Conservation (phyloP, 2,888 invertebrate genomes). For the Caenorhabditis sp. region DNA sequence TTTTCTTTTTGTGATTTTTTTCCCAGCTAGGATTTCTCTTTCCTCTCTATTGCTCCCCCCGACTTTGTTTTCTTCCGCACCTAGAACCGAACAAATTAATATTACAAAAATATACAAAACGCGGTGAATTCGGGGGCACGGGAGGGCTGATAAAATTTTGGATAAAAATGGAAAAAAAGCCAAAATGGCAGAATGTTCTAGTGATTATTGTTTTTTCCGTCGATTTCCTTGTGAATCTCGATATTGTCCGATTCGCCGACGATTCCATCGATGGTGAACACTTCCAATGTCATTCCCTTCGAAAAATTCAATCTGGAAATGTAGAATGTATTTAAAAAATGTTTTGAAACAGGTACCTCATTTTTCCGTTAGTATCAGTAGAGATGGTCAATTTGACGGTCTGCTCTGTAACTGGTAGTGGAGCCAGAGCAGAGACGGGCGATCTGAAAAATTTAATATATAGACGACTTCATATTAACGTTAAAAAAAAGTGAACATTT, state of each 20-base stretch:
- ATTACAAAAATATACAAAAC: no score
- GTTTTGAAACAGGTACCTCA: neutral
- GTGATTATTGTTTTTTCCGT: no score
- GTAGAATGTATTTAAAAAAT: neutral
- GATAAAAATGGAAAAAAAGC: neutral
- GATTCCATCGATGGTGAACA: neutral
- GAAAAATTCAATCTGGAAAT: constrained; percentile 4
- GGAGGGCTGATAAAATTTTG: no score
- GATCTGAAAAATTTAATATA: no score
- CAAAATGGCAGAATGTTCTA: neutral
- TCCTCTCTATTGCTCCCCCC: no score
- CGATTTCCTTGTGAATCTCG: neutral
- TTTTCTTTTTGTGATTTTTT: neutral
- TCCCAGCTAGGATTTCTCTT: no score
- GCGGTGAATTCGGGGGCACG: no score
- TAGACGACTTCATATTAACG: no score
- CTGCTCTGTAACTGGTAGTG: neutral
- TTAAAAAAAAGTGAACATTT: no score
- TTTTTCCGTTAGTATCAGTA: neutral
- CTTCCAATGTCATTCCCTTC: neutral
- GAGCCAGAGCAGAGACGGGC: neutral
- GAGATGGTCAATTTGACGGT: neutral
- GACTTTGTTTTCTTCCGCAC: no score
- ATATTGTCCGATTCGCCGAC: neutral
- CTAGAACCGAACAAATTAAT: no score